Percentiles rank a stretch among this genome's conserved stretches.
These are phyloP conservation scores for Phasianus colchicus DNA, from an alignment of 2,113 vertebrate species.

Conservation along the genomic window DNA sequence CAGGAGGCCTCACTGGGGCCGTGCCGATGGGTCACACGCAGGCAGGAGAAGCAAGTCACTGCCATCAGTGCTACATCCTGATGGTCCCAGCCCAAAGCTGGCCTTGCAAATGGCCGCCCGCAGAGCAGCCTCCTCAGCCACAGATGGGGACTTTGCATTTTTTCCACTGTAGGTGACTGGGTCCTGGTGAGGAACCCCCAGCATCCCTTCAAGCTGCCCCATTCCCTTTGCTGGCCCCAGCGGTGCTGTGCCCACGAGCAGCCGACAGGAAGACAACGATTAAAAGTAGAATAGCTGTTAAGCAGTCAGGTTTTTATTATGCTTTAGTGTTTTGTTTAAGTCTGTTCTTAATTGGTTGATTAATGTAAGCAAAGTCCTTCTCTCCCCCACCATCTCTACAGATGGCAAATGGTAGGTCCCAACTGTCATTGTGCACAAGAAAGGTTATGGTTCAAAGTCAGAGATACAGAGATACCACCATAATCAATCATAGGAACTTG, in stretches of 20 bases:
- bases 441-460: constrained; percentile 89
- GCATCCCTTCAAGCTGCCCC: not conserved
- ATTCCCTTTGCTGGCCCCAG: not conserved
- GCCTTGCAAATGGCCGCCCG: not conserved
- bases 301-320: constrained; percentile 80
- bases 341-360: constrained; percentile 84
- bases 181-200: not conserved
- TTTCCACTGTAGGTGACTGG: not conserved
- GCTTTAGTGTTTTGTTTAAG: constrained; percentile 82
- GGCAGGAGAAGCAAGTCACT: not conserved
- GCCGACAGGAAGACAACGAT: constrained; percentile 72
- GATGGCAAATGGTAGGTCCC: constrained; percentile 84
- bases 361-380: constrained; percentile 78
- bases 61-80: not conserved
- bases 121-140: not conserved
- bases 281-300: constrained; percentile 78
- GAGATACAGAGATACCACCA: constrained; percentile 82
- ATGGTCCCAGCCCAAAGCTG: not conserved
- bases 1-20: not conserved
- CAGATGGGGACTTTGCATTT: not conserved
- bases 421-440: constrained; percentile 80
- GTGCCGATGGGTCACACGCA: not conserved
- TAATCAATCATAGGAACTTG: constrained; percentile 85
- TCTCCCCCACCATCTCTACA: constrained; percentile 77
- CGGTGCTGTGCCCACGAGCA: constrained; percentile 59